Evolutionary conservation across 2,888 invertebrate species (phyloP), one percentile per base, ranked within the genome.

Genomic region (Mystacides longicornis): DNA sequence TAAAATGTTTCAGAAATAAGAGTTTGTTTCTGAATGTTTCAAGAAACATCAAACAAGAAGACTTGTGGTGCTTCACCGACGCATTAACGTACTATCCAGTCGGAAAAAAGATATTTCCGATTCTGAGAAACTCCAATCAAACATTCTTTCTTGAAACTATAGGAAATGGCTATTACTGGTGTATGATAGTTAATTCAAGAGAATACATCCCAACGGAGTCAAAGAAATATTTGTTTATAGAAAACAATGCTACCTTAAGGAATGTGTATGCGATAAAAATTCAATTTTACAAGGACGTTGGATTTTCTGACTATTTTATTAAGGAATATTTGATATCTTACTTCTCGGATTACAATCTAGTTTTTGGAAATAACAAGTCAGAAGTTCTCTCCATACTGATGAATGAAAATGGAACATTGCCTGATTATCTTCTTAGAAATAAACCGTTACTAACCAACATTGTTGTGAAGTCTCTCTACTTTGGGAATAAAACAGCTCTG

Each of bases 101-200:
- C 0, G 60, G 59, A 51, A 68, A 74, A 1, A 66, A 66, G 55
- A 63, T 64, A 11, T 20, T 11, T 37, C 37, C 37, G 3, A 16
- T 37, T 4, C 11, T 7, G 14, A 63, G 64, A 1, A 63, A 64
- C 2, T 59, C 63, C n/a, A 19, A 22, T 18, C 63, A 67, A 48
- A 60, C 62, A 2, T 69, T 67, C 42, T 57, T 67, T 2, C 62
- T 75, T 0, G 68, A 65, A 50, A 68, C 71, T 0, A 64, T 64
- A 14, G 62, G 61, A 1, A 69, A 75, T 50, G 77, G 77, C 5
- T 72, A 73, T 62, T 77, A 77, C 56, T 77, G 76, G 77, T 77
- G 77, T 60, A 63, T 69, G 9, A 67, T 71, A 43, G 64, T 55
- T 0, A 69, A 75, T 57, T 65, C 71, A 0, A 67, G 62, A 20